Percentiles rank a stretch among this genome's conserved stretches.
These are phyloP conservation scores for Gymnocypris eckloni DNA, from an alignment of 2,797 vertebrate genomes.

Conservation along the genomic window DNA sequence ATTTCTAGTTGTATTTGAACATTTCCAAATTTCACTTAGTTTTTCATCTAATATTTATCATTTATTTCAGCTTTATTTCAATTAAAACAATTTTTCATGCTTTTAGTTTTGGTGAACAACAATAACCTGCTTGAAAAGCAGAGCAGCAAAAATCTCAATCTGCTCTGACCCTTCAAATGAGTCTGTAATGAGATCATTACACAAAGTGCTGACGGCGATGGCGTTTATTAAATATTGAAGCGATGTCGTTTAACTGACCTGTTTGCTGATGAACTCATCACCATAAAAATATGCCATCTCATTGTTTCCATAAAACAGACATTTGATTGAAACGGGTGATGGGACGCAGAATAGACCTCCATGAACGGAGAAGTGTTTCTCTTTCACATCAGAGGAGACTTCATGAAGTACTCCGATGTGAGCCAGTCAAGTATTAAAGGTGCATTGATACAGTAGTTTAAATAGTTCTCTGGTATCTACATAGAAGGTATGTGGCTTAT, in stretches of 20 bases:
- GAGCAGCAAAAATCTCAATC: too few relatives aligned
- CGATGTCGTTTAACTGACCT: conserved; percentile 1
- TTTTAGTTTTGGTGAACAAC: not conserved
- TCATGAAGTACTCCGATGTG: too few relatives aligned
- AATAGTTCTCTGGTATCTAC: too few relatives aligned
- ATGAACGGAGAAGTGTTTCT: not conserved
- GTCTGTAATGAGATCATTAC: conserved; percentile 29
- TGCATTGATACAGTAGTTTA: too few relatives aligned
- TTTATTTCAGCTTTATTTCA: not conserved
- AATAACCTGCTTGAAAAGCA: not conserved
- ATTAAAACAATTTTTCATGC: not conserved
- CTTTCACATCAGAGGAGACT: too few relatives aligned
- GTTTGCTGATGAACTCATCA: conserved; percentile 15
- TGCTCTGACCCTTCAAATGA: not conserved
- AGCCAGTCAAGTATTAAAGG: not conserved
- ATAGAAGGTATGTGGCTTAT: too few relatives aligned
- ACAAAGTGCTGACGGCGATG: not conserved
- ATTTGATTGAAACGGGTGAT: not conserved
- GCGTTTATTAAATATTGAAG: conserved; percentile 32
- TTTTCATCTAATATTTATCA: not conserved
- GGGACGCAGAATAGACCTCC: not conserved
- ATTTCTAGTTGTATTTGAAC: not conserved
- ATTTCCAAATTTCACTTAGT: not conserved
- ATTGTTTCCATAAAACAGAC: not conserved
- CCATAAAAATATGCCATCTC: conserved; percentile 1